Percentiles rank a stretch among this genome's conserved stretches.
Conservation (phyloP, 2,888 invertebrate species). For the Polyommatus icarus region DNA sequence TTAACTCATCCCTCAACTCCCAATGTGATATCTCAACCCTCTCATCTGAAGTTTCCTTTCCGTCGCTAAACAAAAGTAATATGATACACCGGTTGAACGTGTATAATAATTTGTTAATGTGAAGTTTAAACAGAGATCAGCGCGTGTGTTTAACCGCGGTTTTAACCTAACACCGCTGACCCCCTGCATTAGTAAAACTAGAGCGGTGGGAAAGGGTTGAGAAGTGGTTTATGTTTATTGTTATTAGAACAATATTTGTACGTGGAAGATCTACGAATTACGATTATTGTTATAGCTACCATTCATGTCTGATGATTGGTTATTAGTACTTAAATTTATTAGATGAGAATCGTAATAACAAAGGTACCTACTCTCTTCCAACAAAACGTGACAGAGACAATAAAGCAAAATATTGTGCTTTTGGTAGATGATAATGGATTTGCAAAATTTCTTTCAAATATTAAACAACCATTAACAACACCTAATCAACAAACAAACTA, state of each 20-base stretch:
- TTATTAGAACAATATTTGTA: slow-evolving; percentile 80
- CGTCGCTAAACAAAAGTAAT: background rate
- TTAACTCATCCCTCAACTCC: background rate
- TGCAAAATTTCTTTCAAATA: background rate
- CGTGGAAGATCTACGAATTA: slow-evolving; percentile 72
- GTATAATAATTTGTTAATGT: slow-evolving; percentile 62
- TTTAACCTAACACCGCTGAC: slow-evolving; percentile 56
- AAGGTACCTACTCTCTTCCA: no score
- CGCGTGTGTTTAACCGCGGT: slow-evolving; percentile 60
- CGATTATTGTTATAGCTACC: slow-evolving; percentile 68
- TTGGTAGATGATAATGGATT: background rate
- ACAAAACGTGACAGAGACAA: background rate
- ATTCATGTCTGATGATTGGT: slow-evolving; percentile 37
- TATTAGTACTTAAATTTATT: slow-evolving; percentile 25
- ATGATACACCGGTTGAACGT: slow-evolving; percentile 19
- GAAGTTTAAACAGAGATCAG: slow-evolving; percentile 63
- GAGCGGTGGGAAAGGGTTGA: slow-evolving; percentile 79
- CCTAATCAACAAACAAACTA: slow-evolving; percentile 10
- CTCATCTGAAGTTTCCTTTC: slow-evolving; percentile 10
- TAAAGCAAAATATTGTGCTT: background rate
- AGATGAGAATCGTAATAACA: background rate
- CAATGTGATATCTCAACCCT: background rate
- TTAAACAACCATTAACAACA: background rate
- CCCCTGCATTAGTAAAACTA: slow-evolving; percentile 78
- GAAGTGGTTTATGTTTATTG: slow-evolving; percentile 73